Conservation (phyloP, 1,140 invertebrate species). For the Drosophila baimaii region DNA sequence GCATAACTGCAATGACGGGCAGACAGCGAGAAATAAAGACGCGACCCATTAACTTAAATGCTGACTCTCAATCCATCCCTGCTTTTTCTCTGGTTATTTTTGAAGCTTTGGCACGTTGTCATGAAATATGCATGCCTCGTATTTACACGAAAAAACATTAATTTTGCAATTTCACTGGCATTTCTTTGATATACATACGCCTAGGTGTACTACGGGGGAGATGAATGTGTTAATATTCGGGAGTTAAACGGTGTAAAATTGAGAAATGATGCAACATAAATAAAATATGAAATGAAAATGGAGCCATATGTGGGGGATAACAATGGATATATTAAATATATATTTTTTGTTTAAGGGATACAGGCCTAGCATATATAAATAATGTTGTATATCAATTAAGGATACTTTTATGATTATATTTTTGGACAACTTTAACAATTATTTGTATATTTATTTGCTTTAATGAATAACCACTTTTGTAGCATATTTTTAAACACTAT, state of each 20-base stretch:
- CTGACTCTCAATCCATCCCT: conserved; percentile 4
- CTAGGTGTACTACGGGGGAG: not conserved
- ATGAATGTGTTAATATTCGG: conserved; percentile 43
- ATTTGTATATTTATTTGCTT: no score
- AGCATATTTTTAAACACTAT: no score
- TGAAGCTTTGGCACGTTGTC: conserved; percentile 61
- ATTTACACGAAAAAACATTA: conserved; percentile 71
- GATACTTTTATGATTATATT: no score
- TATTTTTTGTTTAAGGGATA: not conserved
- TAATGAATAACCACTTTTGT: no score
- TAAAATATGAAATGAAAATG: conserved; percentile 24
- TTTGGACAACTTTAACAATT: no score
- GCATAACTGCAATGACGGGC: conserved; percentile 63
- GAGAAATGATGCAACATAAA: conserved; percentile 25
- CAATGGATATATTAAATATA: not conserved
- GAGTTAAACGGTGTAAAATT: conserved; percentile 36
- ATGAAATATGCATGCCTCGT: conserved; percentile 71
- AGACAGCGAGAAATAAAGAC: conserved; percentile 59
- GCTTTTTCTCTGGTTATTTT: conserved; percentile 37
- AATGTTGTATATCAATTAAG: no score
- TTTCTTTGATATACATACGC: conserved; percentile 32
- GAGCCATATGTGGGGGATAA: conserved; percentile 1
- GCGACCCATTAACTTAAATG: conserved; percentile 76
- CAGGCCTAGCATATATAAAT: not conserved
- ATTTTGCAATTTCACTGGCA: conserved; percentile 67